A percentile compares a stretch with the other conserved stretches of the same genome.
These are phyloP conservation scores for Glareola pratincola DNA, from an alignment of 2,113 vertebrate genomes.

Conservation along the genomic window DNA sequence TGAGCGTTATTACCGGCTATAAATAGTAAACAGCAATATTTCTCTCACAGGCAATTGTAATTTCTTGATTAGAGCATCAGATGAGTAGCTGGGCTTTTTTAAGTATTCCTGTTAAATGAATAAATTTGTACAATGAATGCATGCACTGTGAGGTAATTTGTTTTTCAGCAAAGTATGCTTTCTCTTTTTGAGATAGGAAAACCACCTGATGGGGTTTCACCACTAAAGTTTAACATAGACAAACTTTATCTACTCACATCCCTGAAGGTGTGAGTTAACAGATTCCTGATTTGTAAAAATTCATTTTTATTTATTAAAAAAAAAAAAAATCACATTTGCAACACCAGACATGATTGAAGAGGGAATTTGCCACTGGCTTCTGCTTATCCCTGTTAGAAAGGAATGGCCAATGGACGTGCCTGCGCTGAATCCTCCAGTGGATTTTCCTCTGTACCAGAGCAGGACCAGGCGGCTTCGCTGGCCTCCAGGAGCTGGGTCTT, in stretches of 20 bases:
- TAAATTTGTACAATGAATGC: neutral
- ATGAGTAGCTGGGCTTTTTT: neutral
- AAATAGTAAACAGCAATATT: conserved; percentile 21
- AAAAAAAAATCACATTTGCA: neutral
- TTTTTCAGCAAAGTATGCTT: neutral
- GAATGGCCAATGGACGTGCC: neutral
- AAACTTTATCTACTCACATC: neutral
- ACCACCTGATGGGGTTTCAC: neutral
- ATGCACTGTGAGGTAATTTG: neutral
- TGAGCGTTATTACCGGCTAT: conserved; percentile 14
- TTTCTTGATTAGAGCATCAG: conserved; percentile 4
- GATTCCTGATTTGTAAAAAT: neutral
- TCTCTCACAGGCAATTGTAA: neutral
- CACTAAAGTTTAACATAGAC: neutral
- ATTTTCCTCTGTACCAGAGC: neutral
- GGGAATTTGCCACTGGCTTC: neutral
- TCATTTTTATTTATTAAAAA: neutral
- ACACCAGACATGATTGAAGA: neutral
- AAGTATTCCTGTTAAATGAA: neutral
- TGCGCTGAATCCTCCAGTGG: rapidly evolving
- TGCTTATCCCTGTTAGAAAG: neutral
- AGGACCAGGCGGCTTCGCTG: neutral
- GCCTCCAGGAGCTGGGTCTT: neutral
- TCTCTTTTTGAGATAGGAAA: neutral
- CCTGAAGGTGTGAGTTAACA: neutral